A percentile compares a stretch with the other conserved stretches of the same genome.
These are phyloP conservation scores for Cryptotermes secundus DNA, from an alignment of 1,140 invertebrate genomes.

Conservation along the genomic window DNA sequence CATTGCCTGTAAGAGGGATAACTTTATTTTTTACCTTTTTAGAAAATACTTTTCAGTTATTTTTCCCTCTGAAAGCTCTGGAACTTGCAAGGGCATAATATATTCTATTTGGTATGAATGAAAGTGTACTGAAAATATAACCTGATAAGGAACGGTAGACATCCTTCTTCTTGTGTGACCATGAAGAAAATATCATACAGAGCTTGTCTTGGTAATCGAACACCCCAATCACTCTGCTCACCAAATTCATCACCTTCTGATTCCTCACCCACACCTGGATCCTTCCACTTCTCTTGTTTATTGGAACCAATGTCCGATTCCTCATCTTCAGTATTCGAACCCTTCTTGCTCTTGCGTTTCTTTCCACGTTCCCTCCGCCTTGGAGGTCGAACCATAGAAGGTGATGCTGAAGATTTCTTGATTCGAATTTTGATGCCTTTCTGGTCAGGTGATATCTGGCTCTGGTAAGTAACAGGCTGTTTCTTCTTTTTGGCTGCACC, in stretches of 20 bases:
- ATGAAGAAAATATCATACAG: conserved; percentile 69
- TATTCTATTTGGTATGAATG: conserved; percentile 5
- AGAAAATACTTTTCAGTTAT: too few species aligned
- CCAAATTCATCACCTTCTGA: conserved; percentile 47
- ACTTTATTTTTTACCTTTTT: too few species aligned
- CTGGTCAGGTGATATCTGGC: conserved; percentile 60
- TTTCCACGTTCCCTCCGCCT: conserved; percentile 44
- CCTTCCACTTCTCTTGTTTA: conserved; percentile 28
- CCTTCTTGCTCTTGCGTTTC: conserved; percentile 43
- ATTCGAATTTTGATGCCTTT: conserved; percentile 64
- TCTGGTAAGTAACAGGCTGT: conserved; percentile 50
- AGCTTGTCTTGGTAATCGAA: conserved; percentile 61
- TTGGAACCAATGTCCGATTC: conserved; percentile 28
- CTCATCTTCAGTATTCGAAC: conserved; percentile 34
- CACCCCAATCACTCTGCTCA: conserved; percentile 59
- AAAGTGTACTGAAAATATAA: conserved; percentile 41
- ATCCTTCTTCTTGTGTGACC: conserved; percentile 64
- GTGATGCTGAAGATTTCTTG: conserved; percentile 53
- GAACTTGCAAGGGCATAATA: too few species aligned
- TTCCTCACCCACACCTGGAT: conserved; percentile 39
- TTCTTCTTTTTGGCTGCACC: conserved; percentile 30
- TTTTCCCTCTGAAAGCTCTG: too few species aligned
- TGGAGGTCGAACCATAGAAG: background rate
- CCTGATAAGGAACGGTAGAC: conserved; percentile 70
- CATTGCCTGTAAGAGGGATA: too few species aligned